Percentiles rank a stretch among this genome's conserved stretches.
phyloP scores from a whole-genome alignment of 2,888 invertebrate species.

The Neuroscelio doddi region DNA sequence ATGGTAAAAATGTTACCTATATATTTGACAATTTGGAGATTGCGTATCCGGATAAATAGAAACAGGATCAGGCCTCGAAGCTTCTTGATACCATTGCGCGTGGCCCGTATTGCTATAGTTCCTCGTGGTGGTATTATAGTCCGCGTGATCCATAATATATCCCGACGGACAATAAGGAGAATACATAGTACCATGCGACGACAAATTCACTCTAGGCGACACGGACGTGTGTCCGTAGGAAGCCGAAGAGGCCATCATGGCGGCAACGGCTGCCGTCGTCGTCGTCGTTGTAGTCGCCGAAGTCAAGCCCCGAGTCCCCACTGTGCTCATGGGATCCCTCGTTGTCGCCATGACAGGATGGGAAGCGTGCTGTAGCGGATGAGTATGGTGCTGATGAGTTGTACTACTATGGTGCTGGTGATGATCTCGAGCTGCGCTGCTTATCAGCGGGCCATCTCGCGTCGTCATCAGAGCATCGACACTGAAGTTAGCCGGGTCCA shows the following conservation, averaged over 20 bases:
- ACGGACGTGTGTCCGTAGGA: slow-evolving; percentile 63
- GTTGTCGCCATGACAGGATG: slow-evolving; percentile 59
- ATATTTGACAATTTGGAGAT: slow-evolving; percentile 68
- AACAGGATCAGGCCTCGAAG: slow-evolving; percentile 66
- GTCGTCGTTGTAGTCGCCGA: slow-evolving; percentile 59
- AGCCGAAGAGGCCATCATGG: slow-evolving; percentile 67
- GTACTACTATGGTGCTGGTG: slow-evolving; percentile 42
- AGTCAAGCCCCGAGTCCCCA: slow-evolving; percentile 51
- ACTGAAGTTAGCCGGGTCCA: slow-evolving; percentile 74
- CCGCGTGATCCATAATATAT: slow-evolving; percentile 69
- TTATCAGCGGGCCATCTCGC: slow-evolving; percentile 21
- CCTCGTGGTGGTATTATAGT: slow-evolving; percentile 64
- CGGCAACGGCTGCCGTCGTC: slow-evolving; percentile 62
- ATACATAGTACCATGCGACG: slow-evolving; percentile 66
- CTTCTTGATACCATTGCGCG: slow-evolving; percentile 70
- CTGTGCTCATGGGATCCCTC: slow-evolving; percentile 47
- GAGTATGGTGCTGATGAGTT: slow-evolving; percentile 53
- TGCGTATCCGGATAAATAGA: slow-evolving; percentile 70
- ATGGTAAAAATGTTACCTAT: slow-evolving; percentile 60
- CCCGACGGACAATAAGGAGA: slow-evolving; percentile 65
- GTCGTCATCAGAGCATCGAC: slow-evolving; percentile 78
- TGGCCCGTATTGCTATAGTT: slow-evolving; percentile 62
- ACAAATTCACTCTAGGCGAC: slow-evolving; percentile 60
- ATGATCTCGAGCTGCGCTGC: slow-evolving; percentile 13
- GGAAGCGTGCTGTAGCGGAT: slow-evolving; percentile 57